Evolutionary conservation across 2,797 vertebrate genomes (phyloP), one percentile per base, ranked within the genome.

Genomic region (Eremophila alpestris): DNA sequence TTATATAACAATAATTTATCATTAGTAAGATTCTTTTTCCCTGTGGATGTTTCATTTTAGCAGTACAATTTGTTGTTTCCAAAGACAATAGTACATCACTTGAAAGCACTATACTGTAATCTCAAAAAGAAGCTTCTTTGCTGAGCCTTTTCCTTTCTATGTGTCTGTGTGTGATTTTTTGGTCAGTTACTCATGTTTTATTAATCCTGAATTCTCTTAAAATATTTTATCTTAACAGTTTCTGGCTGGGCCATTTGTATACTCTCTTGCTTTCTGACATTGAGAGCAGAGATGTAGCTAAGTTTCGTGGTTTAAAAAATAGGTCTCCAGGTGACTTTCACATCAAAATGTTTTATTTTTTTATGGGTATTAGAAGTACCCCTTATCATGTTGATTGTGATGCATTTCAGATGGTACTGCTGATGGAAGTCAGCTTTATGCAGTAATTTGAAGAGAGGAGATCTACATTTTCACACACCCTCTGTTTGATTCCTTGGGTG

Each of bases 1-100:
- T 85, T 87, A 59, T 54, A 65, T 86, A 88, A n/a, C 43, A 75
- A 68, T 75, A 77, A 83, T 89, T 93, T 89, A 62, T 92, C 71
- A 77, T 83, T 71, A 89, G 34, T n/a, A 77, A 74, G 18, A 22
- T 83, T 34, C 36, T 56, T 91, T 90, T 85, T 77, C 49, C 51
- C 34, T 62, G 5, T 77, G 36, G 18, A 26, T 77, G 6, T 77
- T 74, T 94, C 64, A 68, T 81, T 94, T 89, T 71, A 92, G n/a
- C 45, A 65, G 32, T 40, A 45, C 29, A 58, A 30, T 90, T 80
- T 64, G 22, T 84, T 87, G n/a, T 40, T 64, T 94, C 21, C 13
- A 58, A 74, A 74, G 56, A 64, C 85, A 92, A 64, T 58, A 92
- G 64, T 68, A 22, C 13, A 56, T 78, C 29, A n/a, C 32, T 87